These are phyloP conservation scores for Chrysolina haemoptera DNA, from an alignment of 2,888 invertebrate species.

Conservation along the genomic window DNA sequence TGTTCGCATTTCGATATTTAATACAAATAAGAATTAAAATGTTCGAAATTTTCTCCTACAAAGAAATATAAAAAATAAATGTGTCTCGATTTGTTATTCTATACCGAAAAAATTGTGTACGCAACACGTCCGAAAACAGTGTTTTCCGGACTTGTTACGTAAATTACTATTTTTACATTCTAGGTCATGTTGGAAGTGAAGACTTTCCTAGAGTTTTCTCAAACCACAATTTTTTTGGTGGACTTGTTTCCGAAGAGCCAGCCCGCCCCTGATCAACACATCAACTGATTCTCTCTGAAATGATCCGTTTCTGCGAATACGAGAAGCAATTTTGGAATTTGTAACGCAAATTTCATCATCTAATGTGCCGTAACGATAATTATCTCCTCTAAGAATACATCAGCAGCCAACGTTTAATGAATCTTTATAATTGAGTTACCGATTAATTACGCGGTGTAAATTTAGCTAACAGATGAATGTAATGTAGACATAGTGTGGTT, in stretches of 20 bases:
- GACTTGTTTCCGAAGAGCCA: not conserved
- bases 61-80: too few species aligned
- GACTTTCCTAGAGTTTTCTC: too few species aligned
- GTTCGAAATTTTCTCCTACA: too few species aligned
- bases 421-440: slow-evolving; percentile 56
- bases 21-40: too few species aligned
- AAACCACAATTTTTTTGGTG: not conserved
- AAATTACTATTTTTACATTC: too few species aligned
- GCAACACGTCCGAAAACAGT: too few species aligned
- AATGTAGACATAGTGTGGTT: slow-evolving; percentile 53
- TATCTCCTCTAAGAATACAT: slow-evolving; percentile 37
- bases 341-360: slow-evolving; percentile 33
- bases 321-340: slow-evolving; percentile 30
- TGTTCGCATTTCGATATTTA: too few species aligned
- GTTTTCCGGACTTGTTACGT: too few species aligned
- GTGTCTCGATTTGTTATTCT: too few species aligned
- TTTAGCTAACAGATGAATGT: slow-evolving; percentile 54
- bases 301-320: not conserved
- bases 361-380: slow-evolving; percentile 36
- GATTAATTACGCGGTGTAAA: slow-evolving; percentile 56
- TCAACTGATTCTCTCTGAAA: not conserved
- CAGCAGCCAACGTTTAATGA: slow-evolving; percentile 43
- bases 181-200: too few species aligned
- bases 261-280: not conserved
- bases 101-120: too few species aligned